These are phyloP conservation scores for Ictalurus furcatus DNA, from an alignment of 2,113 vertebrate species.

Conservation along the genomic window DNA sequence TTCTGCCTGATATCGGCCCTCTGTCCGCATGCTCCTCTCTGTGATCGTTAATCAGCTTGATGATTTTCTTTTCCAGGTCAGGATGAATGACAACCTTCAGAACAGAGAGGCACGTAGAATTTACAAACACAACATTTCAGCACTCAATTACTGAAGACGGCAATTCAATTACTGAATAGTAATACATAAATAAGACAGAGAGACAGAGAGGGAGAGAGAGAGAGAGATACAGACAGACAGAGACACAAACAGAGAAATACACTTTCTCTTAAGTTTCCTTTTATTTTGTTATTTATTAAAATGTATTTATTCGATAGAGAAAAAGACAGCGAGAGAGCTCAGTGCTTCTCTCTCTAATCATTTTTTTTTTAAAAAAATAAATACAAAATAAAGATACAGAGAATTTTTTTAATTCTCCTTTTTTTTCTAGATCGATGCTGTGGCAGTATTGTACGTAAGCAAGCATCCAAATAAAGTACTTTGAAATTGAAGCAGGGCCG, in stretches of 20 bases:
- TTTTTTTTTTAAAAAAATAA: too few species aligned
- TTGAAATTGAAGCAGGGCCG: too few species aligned
- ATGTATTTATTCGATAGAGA: background rate
- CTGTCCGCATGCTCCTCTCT: conserved; percentile 82
- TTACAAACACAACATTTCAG: background rate
- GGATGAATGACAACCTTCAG: conserved; percentile 86
- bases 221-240: background rate
- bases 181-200: background rate
- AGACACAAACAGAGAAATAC: background rate
- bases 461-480: too few species aligned
- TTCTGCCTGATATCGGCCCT: conserved; percentile 87
- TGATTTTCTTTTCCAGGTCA: conserved; percentile 89
- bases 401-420: too few species aligned
- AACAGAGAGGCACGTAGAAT: background rate
- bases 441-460: too few species aligned
- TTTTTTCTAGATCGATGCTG: too few species aligned
- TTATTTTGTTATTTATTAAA: too few species aligned
- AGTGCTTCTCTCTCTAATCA: too few species aligned
- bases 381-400: too few species aligned
- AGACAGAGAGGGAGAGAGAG: background rate
- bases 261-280: too few species aligned
- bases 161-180: background rate
- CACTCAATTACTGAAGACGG: background rate
- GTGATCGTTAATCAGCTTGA: conserved; percentile 90
- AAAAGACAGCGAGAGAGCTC: background rate